Percentiles rank a stretch among this genome's conserved stretches.
These are phyloP conservation scores for Psix sp. DNA, from an alignment of 1,140 invertebrate genomes.

Conservation along the genomic window DNA sequence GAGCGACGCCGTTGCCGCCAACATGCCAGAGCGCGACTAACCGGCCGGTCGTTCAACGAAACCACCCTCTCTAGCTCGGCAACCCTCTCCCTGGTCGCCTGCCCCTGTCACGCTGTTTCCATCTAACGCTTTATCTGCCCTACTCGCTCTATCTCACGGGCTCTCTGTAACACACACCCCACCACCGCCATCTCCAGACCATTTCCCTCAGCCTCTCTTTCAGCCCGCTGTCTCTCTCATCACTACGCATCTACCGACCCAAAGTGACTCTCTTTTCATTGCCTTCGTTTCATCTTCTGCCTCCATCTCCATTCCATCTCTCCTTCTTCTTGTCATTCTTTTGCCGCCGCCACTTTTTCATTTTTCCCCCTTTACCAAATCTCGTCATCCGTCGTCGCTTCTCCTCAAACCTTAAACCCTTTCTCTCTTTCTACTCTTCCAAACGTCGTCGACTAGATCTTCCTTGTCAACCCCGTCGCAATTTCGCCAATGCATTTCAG, in stretches of 20 bases:
- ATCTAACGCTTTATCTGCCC: constrained; percentile 37
- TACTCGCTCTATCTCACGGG: constrained; percentile 24
- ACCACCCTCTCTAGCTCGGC: constrained; percentile 58
- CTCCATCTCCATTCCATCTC: constrained; percentile 3
- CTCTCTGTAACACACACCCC: constrained; percentile 38
- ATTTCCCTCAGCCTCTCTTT: constrained; percentile 2
- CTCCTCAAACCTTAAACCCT: too few relatives aligned
- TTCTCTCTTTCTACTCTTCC: too few relatives aligned
- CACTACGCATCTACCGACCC: too few relatives aligned
- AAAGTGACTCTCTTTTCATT: constrained; percentile 6
- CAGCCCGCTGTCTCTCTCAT: constrained; percentile 2
- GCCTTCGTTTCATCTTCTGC: constrained; percentile 38
- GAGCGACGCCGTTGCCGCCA: constrained; percentile 41
- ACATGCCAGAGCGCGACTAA: constrained; percentile 68
- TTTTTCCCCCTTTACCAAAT: too few relatives aligned
- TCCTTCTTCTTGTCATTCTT: constrained; percentile 1
- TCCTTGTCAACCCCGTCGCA: constrained; percentile 19
- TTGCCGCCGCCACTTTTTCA: constrained; percentile 13
- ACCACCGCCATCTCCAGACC: not conserved
- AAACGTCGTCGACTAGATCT: too few relatives aligned
- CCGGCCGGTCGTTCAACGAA: constrained; percentile 67
- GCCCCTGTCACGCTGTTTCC: constrained; percentile 25
- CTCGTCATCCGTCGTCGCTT: too few relatives aligned
- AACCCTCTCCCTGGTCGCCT: constrained; percentile 32
- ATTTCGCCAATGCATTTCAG: too few relatives aligned